These are phyloP conservation scores for Tapera naevia DNA, from an alignment of 2,797 vertebrate species.

Conservation along the genomic window DNA sequence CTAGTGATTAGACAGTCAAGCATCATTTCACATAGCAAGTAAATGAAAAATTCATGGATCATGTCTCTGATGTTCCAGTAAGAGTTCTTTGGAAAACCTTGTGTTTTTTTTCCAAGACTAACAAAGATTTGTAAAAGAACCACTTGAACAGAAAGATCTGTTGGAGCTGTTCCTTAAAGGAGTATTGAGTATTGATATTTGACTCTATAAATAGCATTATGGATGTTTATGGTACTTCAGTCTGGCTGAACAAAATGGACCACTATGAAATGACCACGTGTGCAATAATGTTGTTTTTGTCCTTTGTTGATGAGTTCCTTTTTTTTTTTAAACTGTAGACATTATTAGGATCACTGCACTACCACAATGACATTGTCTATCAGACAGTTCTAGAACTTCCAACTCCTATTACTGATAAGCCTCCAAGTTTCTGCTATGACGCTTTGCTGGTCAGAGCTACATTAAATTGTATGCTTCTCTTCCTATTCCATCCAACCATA, in stretches of 20 bases:
- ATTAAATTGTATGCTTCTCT: neutral
- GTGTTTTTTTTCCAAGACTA: neutral
- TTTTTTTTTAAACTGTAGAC: neutral
- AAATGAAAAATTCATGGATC: neutral
- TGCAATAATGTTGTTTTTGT: neutral
- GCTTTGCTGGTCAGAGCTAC: neutral
- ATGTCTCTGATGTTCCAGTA: neutral
- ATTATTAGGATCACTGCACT: neutral
- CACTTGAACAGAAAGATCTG: neutral
- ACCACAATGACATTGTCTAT: neutral
- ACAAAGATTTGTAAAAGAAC: neutral
- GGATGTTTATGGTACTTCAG: neutral
- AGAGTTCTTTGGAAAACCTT: neutral
- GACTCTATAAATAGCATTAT: neutral
- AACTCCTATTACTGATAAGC: neutral
- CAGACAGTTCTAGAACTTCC: neutral
- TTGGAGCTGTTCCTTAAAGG: neutral
- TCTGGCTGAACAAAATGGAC: neutral
- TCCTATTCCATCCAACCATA: neutral
- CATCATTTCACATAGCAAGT: neutral
- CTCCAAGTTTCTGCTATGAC: neutral
- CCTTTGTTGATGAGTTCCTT: neutral
- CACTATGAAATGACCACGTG: neutral
- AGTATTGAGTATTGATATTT: neutral
- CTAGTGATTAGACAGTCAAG: neutral